These are phyloP conservation scores for Heloderma charlesbogerti DNA, from an alignment of 2,113 vertebrate genomes.

Conservation along the genomic window DNA sequence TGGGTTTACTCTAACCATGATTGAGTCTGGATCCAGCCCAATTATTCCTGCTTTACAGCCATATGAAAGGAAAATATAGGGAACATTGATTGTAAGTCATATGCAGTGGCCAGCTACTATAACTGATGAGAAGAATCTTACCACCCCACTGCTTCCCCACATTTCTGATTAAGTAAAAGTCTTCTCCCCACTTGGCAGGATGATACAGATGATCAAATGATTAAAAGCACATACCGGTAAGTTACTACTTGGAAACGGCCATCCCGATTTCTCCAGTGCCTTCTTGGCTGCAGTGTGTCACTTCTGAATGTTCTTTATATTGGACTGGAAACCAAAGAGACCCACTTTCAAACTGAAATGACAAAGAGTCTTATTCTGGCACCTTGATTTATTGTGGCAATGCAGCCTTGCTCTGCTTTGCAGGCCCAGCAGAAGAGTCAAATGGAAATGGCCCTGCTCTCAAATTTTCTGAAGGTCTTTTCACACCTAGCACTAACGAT, in stretches of 20 bases:
- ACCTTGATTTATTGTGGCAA: background rate
- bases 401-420: background rate
- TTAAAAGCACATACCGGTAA: no score
- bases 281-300: background rate
- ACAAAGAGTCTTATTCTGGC: background rate
- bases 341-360: background rate
- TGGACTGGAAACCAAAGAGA: background rate
- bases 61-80: background rate
- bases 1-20: background rate
- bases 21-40: background rate
- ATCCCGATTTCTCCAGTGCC: background rate
- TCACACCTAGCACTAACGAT: background rate
- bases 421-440: background rate
- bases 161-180: background rate
- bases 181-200: background rate
- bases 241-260: background rate
- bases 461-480: background rate
- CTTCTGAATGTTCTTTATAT: background rate
- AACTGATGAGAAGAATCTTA: background rate
- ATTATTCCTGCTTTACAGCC: constrained; percentile 9
- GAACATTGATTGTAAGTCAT: fast-evolving
- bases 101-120: background rate
- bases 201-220: background rate
- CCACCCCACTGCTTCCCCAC: no score
- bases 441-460: background rate